Conservation (phyloP, 2,888 invertebrate genomes). For the Thumatha senex region DNA sequence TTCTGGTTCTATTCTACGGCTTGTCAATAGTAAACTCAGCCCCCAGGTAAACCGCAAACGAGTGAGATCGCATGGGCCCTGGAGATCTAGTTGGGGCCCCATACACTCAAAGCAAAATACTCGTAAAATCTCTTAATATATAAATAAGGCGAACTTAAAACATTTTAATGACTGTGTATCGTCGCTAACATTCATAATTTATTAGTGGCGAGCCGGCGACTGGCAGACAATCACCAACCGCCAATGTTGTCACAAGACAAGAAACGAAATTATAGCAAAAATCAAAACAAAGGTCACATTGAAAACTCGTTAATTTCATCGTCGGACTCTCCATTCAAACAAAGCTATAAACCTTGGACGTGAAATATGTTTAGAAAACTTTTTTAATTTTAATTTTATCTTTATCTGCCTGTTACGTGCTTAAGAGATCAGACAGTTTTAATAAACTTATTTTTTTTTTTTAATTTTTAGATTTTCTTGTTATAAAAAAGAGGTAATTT, state of each 20-base stretch:
- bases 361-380: conserved; percentile 1
- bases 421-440: neutral
- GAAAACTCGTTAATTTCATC: conserved; percentile 36
- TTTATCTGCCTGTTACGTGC: conserved; percentile 2
- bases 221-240: conserved; percentile 31
- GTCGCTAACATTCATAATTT: conserved; percentile 34
- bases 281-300: conserved; percentile 50
- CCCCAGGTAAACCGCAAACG: no score
- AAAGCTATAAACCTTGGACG: conserved; percentile 14
- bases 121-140: no score
- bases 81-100: no score
- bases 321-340: conserved; percentile 17
- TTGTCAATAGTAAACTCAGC: no score
- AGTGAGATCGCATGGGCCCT: no score
- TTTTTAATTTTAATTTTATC: conserved; percentile 4
- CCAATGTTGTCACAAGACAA: conserved; percentile 60
- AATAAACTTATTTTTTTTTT: no score
- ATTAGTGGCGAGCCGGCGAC: conserved; percentile 41
- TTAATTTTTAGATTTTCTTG: no score
- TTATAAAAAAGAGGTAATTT: no score
- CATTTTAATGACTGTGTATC: conserved; percentile 13
- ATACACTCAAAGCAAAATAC: no score
- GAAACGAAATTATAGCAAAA: conserved; percentile 44
- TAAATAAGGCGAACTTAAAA: conserved; percentile 20
- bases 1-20: no score